Base-by-base conservation (phyloP, 1,140 invertebrate species). In the Calycopis cecrops region DNA sequence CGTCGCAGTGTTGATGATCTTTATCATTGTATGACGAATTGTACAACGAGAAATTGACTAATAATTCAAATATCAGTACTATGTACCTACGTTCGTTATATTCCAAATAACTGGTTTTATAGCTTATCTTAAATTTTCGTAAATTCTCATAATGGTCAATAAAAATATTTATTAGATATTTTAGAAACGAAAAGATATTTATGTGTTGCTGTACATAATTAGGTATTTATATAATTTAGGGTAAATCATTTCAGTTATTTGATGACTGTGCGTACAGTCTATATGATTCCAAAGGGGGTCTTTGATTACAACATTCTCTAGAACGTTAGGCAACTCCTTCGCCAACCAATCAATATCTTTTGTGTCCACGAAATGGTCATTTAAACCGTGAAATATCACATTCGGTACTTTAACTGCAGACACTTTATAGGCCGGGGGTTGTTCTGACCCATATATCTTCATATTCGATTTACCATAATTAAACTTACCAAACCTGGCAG, bases 401-500 rank as follows among this genome's bases (percentile, higher is more conserved):
- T 66, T 65, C 9, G 89, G 89, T 35, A 79, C 63, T 38, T 73
- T 79, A 8, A 88, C 75, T 52, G 73, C 79, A 11, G 11, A 14
- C 21, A 49, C 4, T 11, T 49, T 35, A 28, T 49, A 49, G 0
- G 48, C 1, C 7, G 48, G 48, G 10, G 48, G 48, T 2, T 14
- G 12, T 6, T 21, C 10, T 12, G 28, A 8, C 8, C 48, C 48
- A n/a, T 49, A 49, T 7, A 2, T 12, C 48, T 28, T 21, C 11
- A 35, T 4, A 9, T 49, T 49, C 9, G 55, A 58, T 33, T 67
- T 62, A 9, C 88, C 90, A 55, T 89, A 88, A 65, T 90, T 85
- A 60, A 85, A 90, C 57, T 89, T 87, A 21, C 67, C 67, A 52
- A 90, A 90, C 9, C 47, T 63, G 7, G 54, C 48, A 48, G 52